Evolutionary conservation across 2,113 vertebrate genomes (phyloP).

Genomic region (Regulus satrapa): DNA sequence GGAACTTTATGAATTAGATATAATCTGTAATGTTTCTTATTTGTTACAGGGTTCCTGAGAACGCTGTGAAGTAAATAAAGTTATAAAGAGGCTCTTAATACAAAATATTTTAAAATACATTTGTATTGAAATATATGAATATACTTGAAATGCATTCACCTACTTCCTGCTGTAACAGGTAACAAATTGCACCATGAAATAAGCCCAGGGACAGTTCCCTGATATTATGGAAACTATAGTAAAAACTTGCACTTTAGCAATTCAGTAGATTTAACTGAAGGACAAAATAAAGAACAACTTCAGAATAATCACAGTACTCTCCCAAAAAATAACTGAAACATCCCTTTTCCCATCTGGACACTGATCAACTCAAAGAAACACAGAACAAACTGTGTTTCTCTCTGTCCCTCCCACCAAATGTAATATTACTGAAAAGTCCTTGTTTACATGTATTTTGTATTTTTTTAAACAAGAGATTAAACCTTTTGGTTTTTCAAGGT

Average conservation of each 20-base stretch:
- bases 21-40: constrained; percentile 97
- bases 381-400: not conserved
- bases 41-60: constrained; percentile 95
- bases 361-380: not conserved
- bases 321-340: not conserved
- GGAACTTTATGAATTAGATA: constrained; percentile 95
- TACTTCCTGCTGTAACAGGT: not conserved
- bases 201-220: not conserved
- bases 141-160: not conserved
- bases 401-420: not conserved
- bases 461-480: not conserved
- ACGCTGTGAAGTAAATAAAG: constrained; percentile 73
- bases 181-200: not conserved
- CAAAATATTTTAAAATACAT: not conserved
- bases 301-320: not conserved
- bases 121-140: not conserved
- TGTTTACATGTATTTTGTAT: not conserved
- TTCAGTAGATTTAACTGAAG: not conserved
- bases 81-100: not conserved
- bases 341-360: not conserved
- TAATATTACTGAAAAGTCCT: not conserved
- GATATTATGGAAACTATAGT: not conserved
- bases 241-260: not conserved
- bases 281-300: not conserved
- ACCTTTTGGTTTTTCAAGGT: not conserved